phyloP scores from a whole-genome alignment of 2,888 invertebrate species.

The Elysia crispata region DNA sequence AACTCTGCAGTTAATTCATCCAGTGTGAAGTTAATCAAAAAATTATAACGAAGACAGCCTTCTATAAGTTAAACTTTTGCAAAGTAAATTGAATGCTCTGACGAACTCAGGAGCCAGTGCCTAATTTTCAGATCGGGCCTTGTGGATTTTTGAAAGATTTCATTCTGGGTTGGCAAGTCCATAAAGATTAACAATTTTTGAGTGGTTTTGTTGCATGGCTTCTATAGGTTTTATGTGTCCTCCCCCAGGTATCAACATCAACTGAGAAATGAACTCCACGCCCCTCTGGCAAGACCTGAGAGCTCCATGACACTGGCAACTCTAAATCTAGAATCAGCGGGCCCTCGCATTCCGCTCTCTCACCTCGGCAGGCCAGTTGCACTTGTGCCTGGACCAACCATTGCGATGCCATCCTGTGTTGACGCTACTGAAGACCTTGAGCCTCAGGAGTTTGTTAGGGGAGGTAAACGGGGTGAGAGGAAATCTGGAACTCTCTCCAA shows the following conservation, averaged over 20 bases:
- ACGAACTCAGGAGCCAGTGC: too few species aligned
- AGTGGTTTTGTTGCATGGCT: too few species aligned
- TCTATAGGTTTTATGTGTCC: too few species aligned
- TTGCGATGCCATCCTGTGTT: slow-evolving; percentile 53
- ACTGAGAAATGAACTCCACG: slow-evolving; percentile 48
- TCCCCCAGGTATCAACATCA: slow-evolving; percentile 45
- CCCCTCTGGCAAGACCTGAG: slow-evolving; percentile 66
- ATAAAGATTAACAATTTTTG: too few species aligned
- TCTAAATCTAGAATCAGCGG: slow-evolving; percentile 65
- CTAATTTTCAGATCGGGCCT: too few species aligned
- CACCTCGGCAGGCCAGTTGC: slow-evolving; percentile 52
- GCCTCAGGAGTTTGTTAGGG: slow-evolving; percentile 13
- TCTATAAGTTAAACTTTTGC: too few species aligned
- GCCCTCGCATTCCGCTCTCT: slow-evolving; percentile 47
- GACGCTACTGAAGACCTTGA: not conserved
- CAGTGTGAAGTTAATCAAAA: too few species aligned
- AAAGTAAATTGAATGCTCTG: too few species aligned
- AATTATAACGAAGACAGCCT: too few species aligned
- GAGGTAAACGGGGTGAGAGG: slow-evolving; percentile 57
- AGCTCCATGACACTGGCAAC: slow-evolving; percentile 65
- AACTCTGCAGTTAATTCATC: too few species aligned
- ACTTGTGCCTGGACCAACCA: slow-evolving; percentile 59
- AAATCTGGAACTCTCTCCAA: slow-evolving; percentile 60
- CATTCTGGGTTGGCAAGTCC: too few species aligned
- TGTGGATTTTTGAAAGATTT: too few species aligned